These are phyloP conservation scores for Lasioglossum albipes DNA, from an alignment of 1,140 invertebrate species.

Conservation along the genomic window DNA sequence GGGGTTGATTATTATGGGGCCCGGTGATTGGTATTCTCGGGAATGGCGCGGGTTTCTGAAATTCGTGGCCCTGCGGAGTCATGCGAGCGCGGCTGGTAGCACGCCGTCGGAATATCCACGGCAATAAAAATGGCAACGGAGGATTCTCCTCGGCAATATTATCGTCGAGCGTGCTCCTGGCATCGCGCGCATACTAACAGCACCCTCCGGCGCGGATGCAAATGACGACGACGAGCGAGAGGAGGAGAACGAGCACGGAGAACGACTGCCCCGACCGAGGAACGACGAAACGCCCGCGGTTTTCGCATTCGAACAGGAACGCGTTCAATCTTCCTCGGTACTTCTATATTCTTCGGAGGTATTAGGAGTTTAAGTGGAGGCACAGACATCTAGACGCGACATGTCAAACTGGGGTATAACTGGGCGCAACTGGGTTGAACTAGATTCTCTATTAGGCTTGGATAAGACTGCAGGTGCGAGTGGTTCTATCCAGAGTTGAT, in stretches of 20 bases:
- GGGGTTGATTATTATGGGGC: not conserved
- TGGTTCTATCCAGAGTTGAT: too few relatives aligned
- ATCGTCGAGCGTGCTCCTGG: slow-evolving; percentile 39
- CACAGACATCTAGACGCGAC: too few relatives aligned
- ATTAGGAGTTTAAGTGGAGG: too few relatives aligned
- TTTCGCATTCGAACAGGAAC: not conserved
- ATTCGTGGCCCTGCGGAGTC: slow-evolving; percentile 2
- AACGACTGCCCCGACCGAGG: not conserved
- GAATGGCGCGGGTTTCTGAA: not conserved
- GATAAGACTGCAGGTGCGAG: too few relatives aligned
- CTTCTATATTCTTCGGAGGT: too few relatives aligned
- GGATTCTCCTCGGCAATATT: slow-evolving; percentile 36
- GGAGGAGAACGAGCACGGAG: slow-evolving; percentile 20
- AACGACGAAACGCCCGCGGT: not conserved
- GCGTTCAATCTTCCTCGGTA: not conserved
- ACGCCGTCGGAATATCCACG: not conserved
- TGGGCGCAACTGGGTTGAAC: too few relatives aligned
- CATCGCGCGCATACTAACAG: slow-evolving; percentile 47
- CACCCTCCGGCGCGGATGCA: slow-evolving; percentile 50
- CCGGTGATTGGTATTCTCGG: not conserved
- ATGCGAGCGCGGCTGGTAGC: not conserved
- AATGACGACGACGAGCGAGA: slow-evolving; percentile 18
- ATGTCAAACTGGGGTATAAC: too few relatives aligned
- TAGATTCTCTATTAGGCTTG: too few relatives aligned
- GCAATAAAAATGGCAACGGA: slow-evolving; percentile 14